Conservation (phyloP, 1,140 invertebrate species). For the Daktulosphaira vitifoliae region DNA sequence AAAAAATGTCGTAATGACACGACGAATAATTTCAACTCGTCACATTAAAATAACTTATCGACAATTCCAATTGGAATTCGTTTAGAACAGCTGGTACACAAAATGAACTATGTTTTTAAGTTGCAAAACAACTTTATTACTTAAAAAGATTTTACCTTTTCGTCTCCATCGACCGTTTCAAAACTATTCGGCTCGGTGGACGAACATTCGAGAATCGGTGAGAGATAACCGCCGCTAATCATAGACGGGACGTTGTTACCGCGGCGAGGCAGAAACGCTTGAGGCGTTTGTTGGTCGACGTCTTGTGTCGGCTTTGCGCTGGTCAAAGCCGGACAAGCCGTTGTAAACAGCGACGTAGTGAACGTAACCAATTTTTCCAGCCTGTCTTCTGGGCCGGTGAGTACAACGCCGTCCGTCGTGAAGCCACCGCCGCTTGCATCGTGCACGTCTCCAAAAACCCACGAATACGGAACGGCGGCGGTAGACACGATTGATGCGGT, state of each 20-base stretch:
- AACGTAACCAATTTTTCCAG: constrained; percentile 23
- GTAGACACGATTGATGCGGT: too few relatives aligned
- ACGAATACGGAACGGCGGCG: constrained; percentile 23
- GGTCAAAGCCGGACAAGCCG: constrained; percentile 20
- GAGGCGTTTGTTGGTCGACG: neutral
- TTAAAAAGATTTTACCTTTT: too few relatives aligned
- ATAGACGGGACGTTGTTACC: neutral
- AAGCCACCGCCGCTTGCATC: neutral
- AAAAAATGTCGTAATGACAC: too few relatives aligned
- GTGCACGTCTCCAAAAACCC: constrained; percentile 19
- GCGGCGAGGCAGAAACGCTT: neutral
- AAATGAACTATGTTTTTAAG: too few relatives aligned
- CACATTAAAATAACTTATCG: too few relatives aligned
- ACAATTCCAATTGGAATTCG: too few relatives aligned
- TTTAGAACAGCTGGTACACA: too few relatives aligned
- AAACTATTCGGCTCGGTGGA: constrained; percentile 27
- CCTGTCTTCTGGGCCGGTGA: neutral
- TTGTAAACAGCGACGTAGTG: neutral
- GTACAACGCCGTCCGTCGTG: neutral
- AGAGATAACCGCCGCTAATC: neutral
- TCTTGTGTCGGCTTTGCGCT: constrained; percentile 24
- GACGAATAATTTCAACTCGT: too few relatives aligned
- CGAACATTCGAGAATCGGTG: constrained; percentile 20
- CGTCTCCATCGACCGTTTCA: constrained; percentile 14
- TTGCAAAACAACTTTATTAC: too few relatives aligned